Evolutionary conservation across 2,113 vertebrate genomes (phyloP).

Genomic region (Xiphorhynchus elegans): DNA sequence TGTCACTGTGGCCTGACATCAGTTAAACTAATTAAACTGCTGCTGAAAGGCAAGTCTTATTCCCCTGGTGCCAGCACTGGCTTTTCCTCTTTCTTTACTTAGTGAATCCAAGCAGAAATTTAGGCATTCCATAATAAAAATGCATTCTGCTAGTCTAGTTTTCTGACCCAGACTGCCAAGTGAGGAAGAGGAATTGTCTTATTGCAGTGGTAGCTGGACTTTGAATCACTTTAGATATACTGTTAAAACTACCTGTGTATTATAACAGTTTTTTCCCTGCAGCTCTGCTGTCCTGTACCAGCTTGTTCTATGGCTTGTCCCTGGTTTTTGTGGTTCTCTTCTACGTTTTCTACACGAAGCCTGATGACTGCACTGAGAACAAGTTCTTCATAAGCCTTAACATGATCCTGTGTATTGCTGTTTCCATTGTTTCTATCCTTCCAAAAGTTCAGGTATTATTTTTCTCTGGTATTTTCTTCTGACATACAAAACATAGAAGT

Average conservation of each 20-base stretch:
- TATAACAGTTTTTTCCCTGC: not conserved
- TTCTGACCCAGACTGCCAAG: not conserved
- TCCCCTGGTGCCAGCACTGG: not conserved
- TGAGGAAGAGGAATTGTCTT: not conserved
- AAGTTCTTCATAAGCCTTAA: constrained; percentile 94
- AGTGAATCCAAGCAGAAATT: not conserved
- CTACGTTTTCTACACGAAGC: constrained; percentile 84
- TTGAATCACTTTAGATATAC: not conserved
- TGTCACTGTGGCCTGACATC: not conserved
- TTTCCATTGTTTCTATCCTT: constrained; percentile 86
- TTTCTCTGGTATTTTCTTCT: not conserved
- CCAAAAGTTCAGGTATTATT: constrained; percentile 88
- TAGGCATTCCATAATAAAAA: not conserved
- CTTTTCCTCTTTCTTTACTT: not conserved
- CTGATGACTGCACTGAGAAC: constrained; percentile 86
- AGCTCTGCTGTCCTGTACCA: constrained; percentile 84
- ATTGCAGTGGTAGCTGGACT: not conserved
- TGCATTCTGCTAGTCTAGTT: not conserved
- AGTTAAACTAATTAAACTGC: not conserved
- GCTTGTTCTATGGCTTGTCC: constrained; percentile 81
- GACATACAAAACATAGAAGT: not conserved
- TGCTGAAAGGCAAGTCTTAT: not conserved
- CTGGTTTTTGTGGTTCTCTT: constrained; percentile 75
- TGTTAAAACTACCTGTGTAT: not conserved
- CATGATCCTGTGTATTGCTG: constrained; percentile 81